phyloP scores from a whole-genome alignment of 2,113 vertebrate genomes.

The Chiloscyllium plagiosum region DNA sequence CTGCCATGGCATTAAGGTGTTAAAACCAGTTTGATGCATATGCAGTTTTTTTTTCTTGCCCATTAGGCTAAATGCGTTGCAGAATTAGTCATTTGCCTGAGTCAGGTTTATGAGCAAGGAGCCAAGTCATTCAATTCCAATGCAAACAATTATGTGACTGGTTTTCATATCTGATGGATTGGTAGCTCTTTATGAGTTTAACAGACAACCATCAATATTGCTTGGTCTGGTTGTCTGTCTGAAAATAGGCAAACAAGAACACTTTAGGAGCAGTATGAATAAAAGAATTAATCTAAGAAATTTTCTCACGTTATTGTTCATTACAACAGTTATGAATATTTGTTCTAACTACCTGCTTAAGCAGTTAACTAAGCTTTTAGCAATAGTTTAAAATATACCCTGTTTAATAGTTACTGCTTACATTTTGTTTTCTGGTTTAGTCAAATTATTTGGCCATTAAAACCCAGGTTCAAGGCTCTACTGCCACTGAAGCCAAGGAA shows the following conservation, averaged over 20 bases:
- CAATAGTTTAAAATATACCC: no score
- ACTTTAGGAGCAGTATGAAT: background rate
- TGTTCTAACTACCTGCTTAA: background rate
- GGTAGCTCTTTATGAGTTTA: background rate
- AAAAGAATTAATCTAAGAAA: background rate
- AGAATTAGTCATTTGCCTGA: slow-evolving; percentile 4
- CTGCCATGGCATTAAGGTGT: background rate
- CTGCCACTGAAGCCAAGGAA: no score
- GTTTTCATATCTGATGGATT: background rate
- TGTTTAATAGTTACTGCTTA: background rate
- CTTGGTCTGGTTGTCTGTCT: background rate
- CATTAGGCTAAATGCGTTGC: background rate
- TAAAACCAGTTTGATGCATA: background rate
- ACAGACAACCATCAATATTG: background rate
- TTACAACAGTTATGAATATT: background rate
- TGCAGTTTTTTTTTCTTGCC: background rate
- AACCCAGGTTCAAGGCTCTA: no score
- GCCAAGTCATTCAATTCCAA: slow-evolving; percentile 18
- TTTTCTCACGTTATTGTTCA: background rate
- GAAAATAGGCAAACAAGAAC: background rate
- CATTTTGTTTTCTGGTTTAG: background rate
- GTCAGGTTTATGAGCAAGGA: background rate
- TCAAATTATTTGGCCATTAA: background rate
- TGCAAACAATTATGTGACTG: background rate
- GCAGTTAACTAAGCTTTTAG: background rate